These are phyloP conservation scores for Phataginus tetradactyla DNA, from an alignment of 2,797 vertebrate species.

Conservation along the genomic window DNA sequence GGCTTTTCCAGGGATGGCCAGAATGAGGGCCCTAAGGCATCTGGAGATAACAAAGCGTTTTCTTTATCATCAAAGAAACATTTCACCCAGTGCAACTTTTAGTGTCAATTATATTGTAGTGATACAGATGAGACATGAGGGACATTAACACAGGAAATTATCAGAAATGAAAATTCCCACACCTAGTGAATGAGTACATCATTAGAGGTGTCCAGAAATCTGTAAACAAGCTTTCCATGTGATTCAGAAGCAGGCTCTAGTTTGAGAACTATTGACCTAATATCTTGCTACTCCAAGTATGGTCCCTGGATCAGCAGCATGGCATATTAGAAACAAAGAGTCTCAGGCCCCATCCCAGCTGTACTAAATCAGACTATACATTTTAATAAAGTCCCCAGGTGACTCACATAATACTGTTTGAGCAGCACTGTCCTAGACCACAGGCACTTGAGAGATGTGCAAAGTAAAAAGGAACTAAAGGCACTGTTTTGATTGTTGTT, in stretches of 20 bases:
- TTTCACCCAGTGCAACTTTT: background rate
- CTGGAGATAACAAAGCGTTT: background rate
- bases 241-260: background rate
- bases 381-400: background rate
- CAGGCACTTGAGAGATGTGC: background rate
- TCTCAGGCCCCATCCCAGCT: background rate
- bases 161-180: background rate
- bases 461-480: background rate
- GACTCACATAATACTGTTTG: background rate
- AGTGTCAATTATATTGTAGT: slow-evolving; percentile 7
- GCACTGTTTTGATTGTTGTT: background rate
- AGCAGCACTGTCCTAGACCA: background rate
- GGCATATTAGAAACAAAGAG: background rate
- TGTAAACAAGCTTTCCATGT: background rate
- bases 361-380: background rate
- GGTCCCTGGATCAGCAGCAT: background rate
- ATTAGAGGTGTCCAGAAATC: background rate
- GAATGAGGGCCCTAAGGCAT: background rate
- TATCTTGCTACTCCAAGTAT: background rate
- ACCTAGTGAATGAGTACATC: background rate
- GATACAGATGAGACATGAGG: background rate
- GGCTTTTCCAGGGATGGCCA: background rate
- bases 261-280: background rate
- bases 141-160: background rate
- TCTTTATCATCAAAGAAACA: slow-evolving; percentile 48